phyloP scores from a whole-genome alignment of 1,140 invertebrate genomes.

The Drosophila paulistorum region DNA sequence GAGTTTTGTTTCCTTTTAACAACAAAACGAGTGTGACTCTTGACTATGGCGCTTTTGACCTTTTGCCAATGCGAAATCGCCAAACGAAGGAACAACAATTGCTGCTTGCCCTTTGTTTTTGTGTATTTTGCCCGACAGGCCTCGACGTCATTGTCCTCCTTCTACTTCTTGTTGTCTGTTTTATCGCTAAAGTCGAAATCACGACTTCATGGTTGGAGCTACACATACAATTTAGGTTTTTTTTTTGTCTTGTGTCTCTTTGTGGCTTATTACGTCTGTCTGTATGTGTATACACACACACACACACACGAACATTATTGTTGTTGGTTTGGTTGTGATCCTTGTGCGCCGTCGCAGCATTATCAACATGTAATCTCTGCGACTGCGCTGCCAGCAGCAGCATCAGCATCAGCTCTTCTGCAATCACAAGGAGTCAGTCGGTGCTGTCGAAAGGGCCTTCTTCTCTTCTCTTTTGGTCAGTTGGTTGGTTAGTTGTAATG shows the following conservation, averaged over 20 bases:
- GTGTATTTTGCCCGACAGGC: neutral
- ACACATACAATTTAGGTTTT: constrained; percentile 52
- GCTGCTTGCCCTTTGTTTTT: constrained; percentile 4
- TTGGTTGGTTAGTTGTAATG: constrained; percentile 21
- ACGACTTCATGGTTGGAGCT: constrained; percentile 56
- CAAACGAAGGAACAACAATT: constrained; percentile 39
- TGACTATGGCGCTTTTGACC: constrained; percentile 30
- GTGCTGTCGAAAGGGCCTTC: constrained; percentile 9
- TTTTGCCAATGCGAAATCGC: constrained; percentile 26
- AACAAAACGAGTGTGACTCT: constrained; percentile 25
- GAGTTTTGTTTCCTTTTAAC: no score
- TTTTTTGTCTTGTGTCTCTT: constrained; percentile 36
- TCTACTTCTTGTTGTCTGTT: constrained; percentile 44
- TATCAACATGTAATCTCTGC: constrained; percentile 57
- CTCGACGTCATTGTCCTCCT: constrained; percentile 1
- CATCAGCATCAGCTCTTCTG: neutral
- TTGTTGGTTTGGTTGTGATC: constrained; percentile 25
- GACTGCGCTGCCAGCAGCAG: constrained; percentile 34
- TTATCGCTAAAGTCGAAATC: constrained; percentile 76
- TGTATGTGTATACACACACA: neutral
- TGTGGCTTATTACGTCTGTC: constrained; percentile 44
- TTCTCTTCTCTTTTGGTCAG: constrained; percentile 10
- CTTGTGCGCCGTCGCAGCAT: constrained; percentile 44
- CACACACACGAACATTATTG: constrained; percentile 5
- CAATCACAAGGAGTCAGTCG: constrained; percentile 8